Evolutionary conservation across 2,797 vertebrate species (phyloP).

Genomic region (Acrossocheilus wenchowensis): DNA sequence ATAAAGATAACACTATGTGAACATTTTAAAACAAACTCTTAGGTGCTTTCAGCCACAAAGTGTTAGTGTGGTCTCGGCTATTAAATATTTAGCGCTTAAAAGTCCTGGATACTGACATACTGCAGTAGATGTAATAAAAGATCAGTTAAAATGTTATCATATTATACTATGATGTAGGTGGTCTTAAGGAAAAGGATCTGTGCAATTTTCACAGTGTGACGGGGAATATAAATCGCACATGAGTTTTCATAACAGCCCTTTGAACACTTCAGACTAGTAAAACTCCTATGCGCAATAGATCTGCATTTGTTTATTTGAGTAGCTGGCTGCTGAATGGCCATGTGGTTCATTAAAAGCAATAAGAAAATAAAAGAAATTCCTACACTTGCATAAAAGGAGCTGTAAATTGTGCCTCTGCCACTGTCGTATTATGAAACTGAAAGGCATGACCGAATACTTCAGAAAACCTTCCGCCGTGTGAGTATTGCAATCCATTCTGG

Average conservation of each 20-base stretch:
- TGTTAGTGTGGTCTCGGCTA: not conserved
- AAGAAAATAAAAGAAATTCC: conserved; percentile 6
- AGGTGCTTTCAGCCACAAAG: not conserved
- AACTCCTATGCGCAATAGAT: conserved; percentile 4
- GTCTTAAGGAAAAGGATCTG: not conserved
- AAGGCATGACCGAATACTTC: not conserved
- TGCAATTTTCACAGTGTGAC: not conserved
- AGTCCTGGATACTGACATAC: not conserved
- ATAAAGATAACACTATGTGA: not conserved
- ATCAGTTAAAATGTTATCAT: not conserved
- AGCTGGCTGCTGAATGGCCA: conserved; percentile 20
- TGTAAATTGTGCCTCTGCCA: conserved; percentile 5
- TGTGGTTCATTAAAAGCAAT: conserved; percentile 30
- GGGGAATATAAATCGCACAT: conserved; percentile 13
- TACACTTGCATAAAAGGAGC: conserved; percentile 23
- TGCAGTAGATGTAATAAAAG: not conserved
- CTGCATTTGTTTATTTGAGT: conserved; percentile 27
- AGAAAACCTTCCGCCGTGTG: not conserved
- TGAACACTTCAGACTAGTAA: conserved; percentile 6
- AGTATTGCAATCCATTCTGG: not conserved
- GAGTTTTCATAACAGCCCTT: conserved; percentile 10
- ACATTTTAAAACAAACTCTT: not conserved
- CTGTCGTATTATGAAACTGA: not conserved
- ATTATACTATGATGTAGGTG: not conserved
- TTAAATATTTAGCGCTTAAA: not conserved